These are phyloP conservation scores for Nematostella vectensis DNA, from an alignment of 92 coral and sea anemone species.

Conservation along the genomic window DNA sequence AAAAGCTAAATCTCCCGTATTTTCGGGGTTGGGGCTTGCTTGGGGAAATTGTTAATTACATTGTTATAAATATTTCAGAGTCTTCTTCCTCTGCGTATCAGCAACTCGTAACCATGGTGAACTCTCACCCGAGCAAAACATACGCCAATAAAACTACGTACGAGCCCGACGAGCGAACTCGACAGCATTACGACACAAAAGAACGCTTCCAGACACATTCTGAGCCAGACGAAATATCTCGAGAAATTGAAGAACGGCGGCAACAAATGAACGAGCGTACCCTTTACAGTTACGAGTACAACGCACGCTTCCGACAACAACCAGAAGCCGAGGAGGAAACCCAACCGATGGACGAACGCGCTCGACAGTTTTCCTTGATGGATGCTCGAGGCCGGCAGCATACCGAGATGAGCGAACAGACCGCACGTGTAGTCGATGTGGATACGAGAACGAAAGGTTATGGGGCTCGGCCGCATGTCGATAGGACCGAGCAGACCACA, in stretches of 20 bases:
- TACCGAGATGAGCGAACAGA: background rate
- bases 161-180: background rate
- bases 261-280: background rate
- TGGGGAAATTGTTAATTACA: too few relatives aligned
- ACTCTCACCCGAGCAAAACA: conserved; percentile 15
- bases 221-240: background rate
- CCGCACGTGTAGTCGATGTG: background rate
- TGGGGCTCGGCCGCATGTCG: background rate
- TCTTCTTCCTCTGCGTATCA: conserved; percentile 6
- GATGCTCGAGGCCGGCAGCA: background rate
- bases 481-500: background rate
- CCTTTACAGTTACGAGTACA: background rate
- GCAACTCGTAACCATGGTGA: conserved; percentile 18
- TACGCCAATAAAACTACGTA: background rate
- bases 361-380: too few relatives aligned
- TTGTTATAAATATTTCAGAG: conserved; percentile 4
- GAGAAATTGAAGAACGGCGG: background rate
- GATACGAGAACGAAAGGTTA: too few relatives aligned
- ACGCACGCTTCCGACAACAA: background rate
- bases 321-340: too few relatives aligned
- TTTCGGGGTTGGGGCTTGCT: too few relatives aligned
- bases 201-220: background rate
- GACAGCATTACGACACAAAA: background rate
- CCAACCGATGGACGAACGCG: too few relatives aligned
- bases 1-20: too few relatives aligned